Percentiles rank a stretch among this genome's conserved stretches.
Conservation (phyloP, 2,888 invertebrate species). For the Sesia bembeciformis region DNA sequence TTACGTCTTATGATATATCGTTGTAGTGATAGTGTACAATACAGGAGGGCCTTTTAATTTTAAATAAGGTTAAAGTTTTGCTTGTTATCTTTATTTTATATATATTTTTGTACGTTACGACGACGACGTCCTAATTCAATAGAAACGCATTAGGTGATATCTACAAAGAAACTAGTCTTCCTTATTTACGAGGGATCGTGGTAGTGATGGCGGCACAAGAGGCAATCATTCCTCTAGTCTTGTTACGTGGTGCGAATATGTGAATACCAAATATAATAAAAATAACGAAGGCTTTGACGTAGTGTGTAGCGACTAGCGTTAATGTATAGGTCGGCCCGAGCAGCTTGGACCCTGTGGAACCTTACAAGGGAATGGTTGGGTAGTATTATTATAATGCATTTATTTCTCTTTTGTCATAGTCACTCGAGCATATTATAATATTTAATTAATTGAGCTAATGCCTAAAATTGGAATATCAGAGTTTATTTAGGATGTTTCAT, state of each 20-base stretch:
- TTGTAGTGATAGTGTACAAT: constrained; percentile 52
- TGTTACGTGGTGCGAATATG: constrained; percentile 69
- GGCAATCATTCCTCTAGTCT: constrained; percentile 73
- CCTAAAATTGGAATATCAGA: constrained; percentile 75
- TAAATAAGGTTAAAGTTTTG: constrained; percentile 54
- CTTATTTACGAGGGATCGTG: constrained; percentile 52
- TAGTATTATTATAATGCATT: constrained; percentile 73
- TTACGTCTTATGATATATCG: background rate
- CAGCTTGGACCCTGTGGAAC: constrained; percentile 62
- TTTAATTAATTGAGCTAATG: constrained; percentile 72
- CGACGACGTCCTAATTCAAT: constrained; percentile 47
- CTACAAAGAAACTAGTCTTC: constrained; percentile 72
- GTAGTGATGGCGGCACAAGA: constrained; percentile 51
- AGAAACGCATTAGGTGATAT: constrained; percentile 66
- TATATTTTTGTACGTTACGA: constrained; percentile 54
- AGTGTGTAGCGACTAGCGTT: constrained; percentile 38
- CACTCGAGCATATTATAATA: constrained; percentile 60
- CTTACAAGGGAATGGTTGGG: constrained; percentile 57
- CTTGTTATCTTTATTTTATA: constrained; percentile 67
- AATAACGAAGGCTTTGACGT: constrained; percentile 65
- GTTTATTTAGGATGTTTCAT: constrained; percentile 75
- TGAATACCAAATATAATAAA: constrained; percentile 65
- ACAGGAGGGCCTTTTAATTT: constrained; percentile 65
- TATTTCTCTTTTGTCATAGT: constrained; percentile 71
- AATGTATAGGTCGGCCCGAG: constrained; percentile 47